Evolutionary conservation across 1,140 invertebrate genomes (phyloP).

Genomic region (Leptestheria dahalacensis): DNA sequence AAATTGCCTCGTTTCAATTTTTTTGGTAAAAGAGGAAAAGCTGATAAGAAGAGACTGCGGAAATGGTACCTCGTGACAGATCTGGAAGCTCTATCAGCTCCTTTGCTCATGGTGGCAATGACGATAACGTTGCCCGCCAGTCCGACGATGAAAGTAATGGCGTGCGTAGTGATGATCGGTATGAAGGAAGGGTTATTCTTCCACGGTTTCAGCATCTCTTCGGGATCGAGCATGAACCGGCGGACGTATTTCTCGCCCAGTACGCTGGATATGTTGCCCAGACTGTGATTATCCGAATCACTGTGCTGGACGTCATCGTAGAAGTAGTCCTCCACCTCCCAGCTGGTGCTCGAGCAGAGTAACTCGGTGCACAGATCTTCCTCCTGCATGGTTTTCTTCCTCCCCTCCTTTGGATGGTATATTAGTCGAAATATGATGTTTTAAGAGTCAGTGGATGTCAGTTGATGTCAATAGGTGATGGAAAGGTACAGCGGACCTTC

Average conservation of each 20-base stretch:
- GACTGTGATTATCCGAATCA: not conserved
- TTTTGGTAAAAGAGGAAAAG: not conserved
- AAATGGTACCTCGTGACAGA: constrained; percentile 16
- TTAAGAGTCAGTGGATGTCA: too few species aligned
- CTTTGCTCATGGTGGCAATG: constrained; percentile 22
- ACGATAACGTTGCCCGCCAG: constrained; percentile 24
- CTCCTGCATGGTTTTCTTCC: too few species aligned
- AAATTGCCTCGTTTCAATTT: not conserved
- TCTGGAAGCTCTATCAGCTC: constrained; percentile 10
- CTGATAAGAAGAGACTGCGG: not conserved
- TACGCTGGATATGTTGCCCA: not conserved
- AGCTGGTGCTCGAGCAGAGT: too few species aligned
- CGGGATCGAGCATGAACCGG: constrained; percentile 15
- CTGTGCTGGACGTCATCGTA: not conserved
- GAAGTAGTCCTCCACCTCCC: too few species aligned
- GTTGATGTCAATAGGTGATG: too few species aligned
- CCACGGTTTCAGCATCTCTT: constrained; percentile 25
- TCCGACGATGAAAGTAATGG: constrained; percentile 24
- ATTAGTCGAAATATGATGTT: too few species aligned
- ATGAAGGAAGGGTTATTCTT: constrained; percentile 22
- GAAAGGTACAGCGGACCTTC: too few species aligned
- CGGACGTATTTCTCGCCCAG: not conserved
- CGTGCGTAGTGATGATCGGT: constrained; percentile 24
- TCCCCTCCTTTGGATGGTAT: too few species aligned
- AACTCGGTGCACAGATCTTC: too few species aligned